Base-by-base conservation (phyloP, 1,140 invertebrate genomes). In the Drosophila parabipectinata region DNA sequence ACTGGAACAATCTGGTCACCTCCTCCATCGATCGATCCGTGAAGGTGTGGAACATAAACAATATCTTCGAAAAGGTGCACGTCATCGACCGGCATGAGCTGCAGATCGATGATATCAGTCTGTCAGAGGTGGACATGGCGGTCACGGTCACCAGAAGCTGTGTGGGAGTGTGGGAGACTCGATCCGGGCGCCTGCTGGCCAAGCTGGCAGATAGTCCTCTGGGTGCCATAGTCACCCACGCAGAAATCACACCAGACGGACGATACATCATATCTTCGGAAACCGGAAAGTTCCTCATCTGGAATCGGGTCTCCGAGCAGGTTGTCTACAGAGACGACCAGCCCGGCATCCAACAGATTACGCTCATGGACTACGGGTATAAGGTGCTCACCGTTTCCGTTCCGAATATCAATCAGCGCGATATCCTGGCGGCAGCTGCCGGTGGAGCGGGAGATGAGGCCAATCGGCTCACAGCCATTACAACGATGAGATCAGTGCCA, bases 11-110 rank as follows among this genome's bases (percentile, higher is more conserved):
- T 87, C 96, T 98, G 30, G 97, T 99, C 32, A 98, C 98, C 0
- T 99, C 98, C 0, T 99, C 98, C 0, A 98, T 99, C 54, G 98
- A 99, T 92, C 94, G 98, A 68, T 98, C 98, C 1, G 98, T 99
- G 1, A 99, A 99, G 94, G 98, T 99, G 0, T 99, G 98, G 98
- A 99, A 99, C 92, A 98, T 99, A 63, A 98, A 99, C 90, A 99
- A 99, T 90, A 99, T 99, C 81, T 98, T 98, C 88, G 98, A 99
- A 90, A 97, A 99, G 93, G 98, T 99, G 3, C 97, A 99, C 91
- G 96, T 97, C 14, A 98, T 99, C 71, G 97, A 99, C 87, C 93
- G 98, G 48, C 98, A 99, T 91, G 98, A 99, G 91, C 93, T 99
- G 51, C 98, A 98, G 79, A 98, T 99, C 59, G 98, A 99, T 92